Evolutionary conservation across 2,888 invertebrate genomes (phyloP), one percentile per base, ranked within the genome.

Genomic region (Acholoe squamosa): DNA sequence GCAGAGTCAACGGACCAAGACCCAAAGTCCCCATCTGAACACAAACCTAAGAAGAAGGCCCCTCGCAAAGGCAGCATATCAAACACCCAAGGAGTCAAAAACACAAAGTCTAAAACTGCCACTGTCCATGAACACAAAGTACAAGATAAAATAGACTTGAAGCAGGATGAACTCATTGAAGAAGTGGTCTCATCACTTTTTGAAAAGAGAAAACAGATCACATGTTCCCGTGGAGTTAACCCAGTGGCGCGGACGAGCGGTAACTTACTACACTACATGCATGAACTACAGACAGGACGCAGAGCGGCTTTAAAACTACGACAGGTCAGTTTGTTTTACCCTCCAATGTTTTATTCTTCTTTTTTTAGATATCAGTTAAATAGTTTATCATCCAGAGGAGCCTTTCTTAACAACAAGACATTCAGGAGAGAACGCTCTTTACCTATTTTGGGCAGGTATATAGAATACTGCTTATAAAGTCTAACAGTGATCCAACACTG

Each of bases 181-280:
- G 28, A 71, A 28, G 71, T 71, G 14, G 71, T 71, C 0, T 71
- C 25, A 3, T 22, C 71, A 31, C 31, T 71, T 28, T 71, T 71
- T 14, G 31, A 31, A 3, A 71, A 71, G 71, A 71, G 25, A 28
- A 71, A 71, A 25, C 3, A 25, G 28, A 71, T 28, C 25, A 28
- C 14, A 7, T 28, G 71, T 25, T 28, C 25, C 3, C 71, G 71
- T 7, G 71, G 71, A 16, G 14, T 71, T 0, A 71, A 71, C 71
- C 71, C 71, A 3, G 71, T 71, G 71, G 71, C 71, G 25, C 71
- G 28, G 3, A 25, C 25, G 3, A 71, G 71, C 16, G 25, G 71
- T 22, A 71, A 71, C 31, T 71, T 71, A 7, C 25, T 71, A 16
- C 71, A 71, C 71, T 71, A 71, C 28, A 71, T 71, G 71, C 71